A percentile compares a stretch with the other conserved stretches of the same genome.
phyloP scores from a whole-genome alignment of 2,113 vertebrate genomes.

The Trichomycterus rosablanca region DNA sequence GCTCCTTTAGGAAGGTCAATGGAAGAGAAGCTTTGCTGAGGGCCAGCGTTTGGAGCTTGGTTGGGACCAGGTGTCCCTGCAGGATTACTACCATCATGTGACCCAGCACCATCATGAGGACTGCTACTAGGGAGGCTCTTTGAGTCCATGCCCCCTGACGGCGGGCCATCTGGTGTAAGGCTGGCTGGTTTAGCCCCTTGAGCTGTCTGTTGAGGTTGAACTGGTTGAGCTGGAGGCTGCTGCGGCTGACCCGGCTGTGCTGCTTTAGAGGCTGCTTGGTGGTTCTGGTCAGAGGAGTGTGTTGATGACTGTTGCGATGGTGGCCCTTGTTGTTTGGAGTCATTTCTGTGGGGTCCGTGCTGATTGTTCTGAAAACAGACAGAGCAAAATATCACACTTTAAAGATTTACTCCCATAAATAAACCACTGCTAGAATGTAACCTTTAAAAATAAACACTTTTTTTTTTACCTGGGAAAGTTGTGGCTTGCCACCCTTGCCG shows the following conservation, averaged over 20 bases:
- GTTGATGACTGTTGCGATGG: slow-evolving; percentile 64
- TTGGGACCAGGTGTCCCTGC: slow-evolving; percentile 69
- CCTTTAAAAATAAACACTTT: not conserved
- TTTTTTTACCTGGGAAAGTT: slow-evolving; percentile 82
- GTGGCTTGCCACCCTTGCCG: slow-evolving; percentile 86
- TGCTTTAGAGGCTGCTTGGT: slow-evolving; percentile 84
- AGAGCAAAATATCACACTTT: slow-evolving; percentile 15
- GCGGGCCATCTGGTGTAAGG: slow-evolving; percentile 80
- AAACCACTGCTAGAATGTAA: not conserved
- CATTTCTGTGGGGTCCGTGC: slow-evolving; percentile 78
- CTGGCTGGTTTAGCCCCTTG: slow-evolving; percentile 60
- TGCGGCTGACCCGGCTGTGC: slow-evolving; percentile 77
- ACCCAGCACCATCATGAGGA: slow-evolving; percentile 76
- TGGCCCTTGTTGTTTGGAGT: slow-evolving; percentile 71
- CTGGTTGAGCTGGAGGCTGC: slow-evolving; percentile 59
- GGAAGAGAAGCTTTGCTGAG: slow-evolving; percentile 71
- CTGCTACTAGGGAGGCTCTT: slow-evolving; percentile 81
- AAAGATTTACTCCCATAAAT: not conserved
- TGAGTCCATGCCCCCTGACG: slow-evolving; percentile 75
- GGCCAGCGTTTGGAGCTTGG: slow-evolving; percentile 63
- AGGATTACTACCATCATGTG: slow-evolving; percentile 75
- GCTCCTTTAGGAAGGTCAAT: slow-evolving; percentile 48
- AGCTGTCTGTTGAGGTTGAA: slow-evolving; percentile 60
- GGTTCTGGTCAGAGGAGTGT: slow-evolving; percentile 81
- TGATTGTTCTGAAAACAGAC: slow-evolving; percentile 79